Percentiles rank a stretch among this genome's conserved stretches.
Conservation (phyloP, 1,140 invertebrate genomes). For the Odontomachus brunneus region DNA sequence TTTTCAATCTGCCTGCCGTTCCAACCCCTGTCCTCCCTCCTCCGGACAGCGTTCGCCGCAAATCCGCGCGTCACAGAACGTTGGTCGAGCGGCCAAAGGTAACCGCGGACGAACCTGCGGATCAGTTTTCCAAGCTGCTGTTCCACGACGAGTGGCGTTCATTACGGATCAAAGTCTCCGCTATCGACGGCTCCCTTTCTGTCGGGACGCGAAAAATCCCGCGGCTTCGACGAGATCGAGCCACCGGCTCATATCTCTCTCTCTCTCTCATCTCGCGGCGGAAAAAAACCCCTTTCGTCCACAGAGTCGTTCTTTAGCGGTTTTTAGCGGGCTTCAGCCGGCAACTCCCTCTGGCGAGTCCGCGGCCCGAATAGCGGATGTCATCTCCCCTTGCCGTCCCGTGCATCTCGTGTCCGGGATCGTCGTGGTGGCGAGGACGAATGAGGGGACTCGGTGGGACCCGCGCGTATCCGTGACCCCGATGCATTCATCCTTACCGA, state of each 20-base stretch:
- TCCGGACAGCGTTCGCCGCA: background rate
- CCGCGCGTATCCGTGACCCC: constrained; percentile 74
- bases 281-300: constrained; percentile 28
- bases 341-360: constrained; percentile 41
- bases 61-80: background rate
- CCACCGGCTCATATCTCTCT: no score
- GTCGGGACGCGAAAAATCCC: background rate
- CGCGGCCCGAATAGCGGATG: constrained; percentile 66
- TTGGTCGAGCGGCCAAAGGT: constrained; percentile 4
- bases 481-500: constrained; percentile 74
- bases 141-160: background rate
- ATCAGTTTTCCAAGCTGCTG: constrained; percentile 38
- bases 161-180: constrained; percentile 18
- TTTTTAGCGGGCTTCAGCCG: constrained; percentile 9
- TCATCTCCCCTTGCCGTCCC: background rate
- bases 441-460: constrained; percentile 45
- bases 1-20: background rate
- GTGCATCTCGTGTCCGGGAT: background rate
- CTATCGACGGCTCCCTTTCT: background rate
- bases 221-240: background rate
- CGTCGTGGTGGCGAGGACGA: constrained; percentile 9
- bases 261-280: background rate
- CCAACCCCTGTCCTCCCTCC: no score
- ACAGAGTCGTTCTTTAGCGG: constrained; percentile 47
- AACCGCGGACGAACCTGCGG: constrained; percentile 3